Percentiles rank a stretch among this genome's conserved stretches.
These are phyloP conservation scores for Montipora foliosa DNA, from an alignment of 64 coral and sea anemone species.

Conservation along the genomic window DNA sequence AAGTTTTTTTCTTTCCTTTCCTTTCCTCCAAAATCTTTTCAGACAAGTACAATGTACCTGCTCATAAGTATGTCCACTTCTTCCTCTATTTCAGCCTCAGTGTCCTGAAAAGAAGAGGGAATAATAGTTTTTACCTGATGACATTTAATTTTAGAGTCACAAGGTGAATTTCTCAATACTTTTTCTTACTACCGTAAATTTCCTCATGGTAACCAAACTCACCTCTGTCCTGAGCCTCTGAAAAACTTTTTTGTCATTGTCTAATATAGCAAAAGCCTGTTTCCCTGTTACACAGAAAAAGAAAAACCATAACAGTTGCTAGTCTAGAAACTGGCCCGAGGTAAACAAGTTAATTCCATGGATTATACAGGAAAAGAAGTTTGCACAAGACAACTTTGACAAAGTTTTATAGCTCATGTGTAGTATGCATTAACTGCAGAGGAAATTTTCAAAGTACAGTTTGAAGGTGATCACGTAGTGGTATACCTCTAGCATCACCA, in stretches of 20 bases:
- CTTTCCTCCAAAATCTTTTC: too few species aligned
- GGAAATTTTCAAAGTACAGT: background rate
- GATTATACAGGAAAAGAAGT: too few species aligned
- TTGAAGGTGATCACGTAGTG: background rate
- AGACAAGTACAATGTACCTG: constrained; percentile 53
- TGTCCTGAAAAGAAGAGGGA: constrained; percentile 73
- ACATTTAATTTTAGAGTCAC: background rate
- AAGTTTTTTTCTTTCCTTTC: too few species aligned
- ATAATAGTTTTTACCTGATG: too few species aligned
- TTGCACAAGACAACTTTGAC: too few species aligned
- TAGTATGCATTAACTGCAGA: background rate
- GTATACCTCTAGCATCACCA: constrained; percentile 93
- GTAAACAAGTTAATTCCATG: too few species aligned
- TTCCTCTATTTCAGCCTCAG: constrained; percentile 97
- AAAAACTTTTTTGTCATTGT: constrained; percentile 98
- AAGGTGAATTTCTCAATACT: too few species aligned
- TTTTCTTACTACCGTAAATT: too few species aligned
- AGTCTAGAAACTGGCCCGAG: too few species aligned
- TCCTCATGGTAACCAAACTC: background rate
- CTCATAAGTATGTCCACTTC: constrained; percentile 99
- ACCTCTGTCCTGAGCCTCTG: constrained; percentile 94
- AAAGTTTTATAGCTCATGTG: background rate
- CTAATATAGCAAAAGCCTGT: constrained; percentile 95
- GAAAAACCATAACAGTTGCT: background rate
- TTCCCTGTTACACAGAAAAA: constrained; percentile 50